Evolutionary conservation across 2,797 vertebrate genomes (phyloP), one percentile per base, ranked within the genome.

Genomic region (Pygocentrus nattereri): DNA sequence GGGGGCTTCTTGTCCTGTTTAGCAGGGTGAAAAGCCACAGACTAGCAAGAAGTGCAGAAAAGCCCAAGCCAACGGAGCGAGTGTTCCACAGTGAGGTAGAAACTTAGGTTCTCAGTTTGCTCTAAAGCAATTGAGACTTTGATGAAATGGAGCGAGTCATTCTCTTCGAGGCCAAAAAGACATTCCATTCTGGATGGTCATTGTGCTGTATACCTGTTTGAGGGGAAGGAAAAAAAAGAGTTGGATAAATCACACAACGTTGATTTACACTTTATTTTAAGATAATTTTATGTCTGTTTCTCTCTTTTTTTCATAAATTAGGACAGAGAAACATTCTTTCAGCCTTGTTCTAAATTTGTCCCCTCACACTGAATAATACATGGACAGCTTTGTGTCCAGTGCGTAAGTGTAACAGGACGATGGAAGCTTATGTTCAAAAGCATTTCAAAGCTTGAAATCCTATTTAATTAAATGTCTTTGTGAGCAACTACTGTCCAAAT

Each of bases 321-420:
- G 0, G 3, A 1, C 70, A 44, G 21, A 50, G 18, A 56, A 68
- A 27, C 70, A 27, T 23, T 61, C 25, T 21, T 4, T 69, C 15
- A 25, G 31, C 18, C 38, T 79, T n/a, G 67, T 30, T 70, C 23
- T 18, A 64, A 67, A 54, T 47, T 54, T 71, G 16, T 4, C 6
- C 41, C 6, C 18, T 76, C 78, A 80, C 79, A 56, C 52, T 69
- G 88, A 93, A 92, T 91, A 92, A 92, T 92, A 92, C 50, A 18
- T 80, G 52, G 21, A 82, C 80, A 64, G 79, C 18, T 67, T 82
- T 78, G 76, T 79, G 68, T 79, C 23, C 70, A 50, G 47, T 19
- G 21, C n/a, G 19, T 25, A 8, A 44, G 41, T 44, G 41, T 10
- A 41, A 25, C 1, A 18, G 44, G n/a, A n/a, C n/a, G n/a, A n/a